Percentiles rank a stretch among this genome's conserved stretches.
Evolutionary conservation across 1,140 invertebrate genomes (phyloP).

Genomic region (Drosophila sulfurigaster): DNA sequence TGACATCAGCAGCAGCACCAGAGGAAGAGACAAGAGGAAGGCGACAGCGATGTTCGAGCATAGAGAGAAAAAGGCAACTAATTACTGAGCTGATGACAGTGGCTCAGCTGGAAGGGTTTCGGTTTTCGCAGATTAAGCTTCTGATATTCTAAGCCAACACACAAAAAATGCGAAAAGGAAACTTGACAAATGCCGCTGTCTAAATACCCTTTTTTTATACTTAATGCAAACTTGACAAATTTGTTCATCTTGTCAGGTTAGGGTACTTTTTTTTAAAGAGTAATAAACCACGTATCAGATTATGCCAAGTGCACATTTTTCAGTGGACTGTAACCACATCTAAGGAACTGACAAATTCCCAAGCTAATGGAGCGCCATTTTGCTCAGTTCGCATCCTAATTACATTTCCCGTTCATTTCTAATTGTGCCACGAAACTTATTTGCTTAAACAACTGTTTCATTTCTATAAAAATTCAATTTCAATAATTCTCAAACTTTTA

Average conservation of each 20-base stretch:
- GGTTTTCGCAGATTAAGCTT: constrained; percentile 30
- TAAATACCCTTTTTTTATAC: constrained; percentile 3
- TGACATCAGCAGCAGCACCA: constrained; percentile 54
- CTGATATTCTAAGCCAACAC: constrained; percentile 29
- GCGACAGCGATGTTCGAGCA: constrained; percentile 3
- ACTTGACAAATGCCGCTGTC: neutral
- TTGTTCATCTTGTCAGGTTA: neutral
- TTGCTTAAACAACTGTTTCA: neutral
- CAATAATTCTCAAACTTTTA: neutral
- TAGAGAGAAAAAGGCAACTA: constrained; percentile 68
- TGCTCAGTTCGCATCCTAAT: constrained; percentile 29
- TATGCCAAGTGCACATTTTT: constrained; percentile 65
- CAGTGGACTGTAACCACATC: constrained; percentile 61
- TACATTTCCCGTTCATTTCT: constrained; percentile 13
- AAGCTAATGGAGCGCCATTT: constrained; percentile 23
- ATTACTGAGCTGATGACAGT: constrained; percentile 64
- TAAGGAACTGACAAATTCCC: constrained; percentile 23
- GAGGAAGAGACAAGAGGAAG: neutral
- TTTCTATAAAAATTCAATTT: too few species aligned
- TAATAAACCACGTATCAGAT: constrained; percentile 40
- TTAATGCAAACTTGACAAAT: neutral
- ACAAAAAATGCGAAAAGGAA: neutral
- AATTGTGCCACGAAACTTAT: neutral
- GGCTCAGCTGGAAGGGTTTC: constrained; percentile 32
- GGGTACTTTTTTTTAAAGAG: constrained; percentile 20